phyloP scores from a whole-genome alignment of 1,140 invertebrate species.

The Sitodiplosis mosellana region DNA sequence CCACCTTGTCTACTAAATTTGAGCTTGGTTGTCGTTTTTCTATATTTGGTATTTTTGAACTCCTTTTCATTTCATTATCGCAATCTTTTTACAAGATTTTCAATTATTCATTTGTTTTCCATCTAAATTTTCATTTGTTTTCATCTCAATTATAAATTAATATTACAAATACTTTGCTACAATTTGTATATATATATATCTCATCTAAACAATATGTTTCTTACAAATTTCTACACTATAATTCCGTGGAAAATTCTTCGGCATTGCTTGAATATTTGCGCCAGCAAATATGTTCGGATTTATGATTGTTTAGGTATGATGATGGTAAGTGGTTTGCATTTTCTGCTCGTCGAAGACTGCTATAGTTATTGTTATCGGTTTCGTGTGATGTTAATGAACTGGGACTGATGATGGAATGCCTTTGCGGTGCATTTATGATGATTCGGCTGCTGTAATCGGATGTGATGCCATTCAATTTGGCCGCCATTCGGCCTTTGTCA shows the following conservation, averaged over 20 bases:
- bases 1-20: too few species aligned
- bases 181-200: background rate
- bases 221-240: slow-evolving; percentile 11
- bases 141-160: too few species aligned
- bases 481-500: background rate
- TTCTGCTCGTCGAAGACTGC: slow-evolving; percentile 11
- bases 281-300: slow-evolving; percentile 22
- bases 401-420: slow-evolving; percentile 2
- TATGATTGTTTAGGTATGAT: background rate
- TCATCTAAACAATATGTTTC: background rate
- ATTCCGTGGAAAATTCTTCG: slow-evolving; percentile 23
- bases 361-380: background rate
- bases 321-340: background rate
- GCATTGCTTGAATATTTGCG: slow-evolving; percentile 23
- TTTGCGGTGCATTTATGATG: background rate
- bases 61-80: too few species aligned
- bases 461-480: background rate
- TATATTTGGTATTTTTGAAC: too few species aligned
- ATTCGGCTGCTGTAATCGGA: background rate
- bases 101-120: too few species aligned
- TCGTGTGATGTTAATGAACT: background rate
- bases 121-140: too few species aligned
- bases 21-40: too few species aligned
- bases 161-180: too few species aligned
- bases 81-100: background rate